Evolutionary conservation across 2,888 invertebrate genomes (phyloP).

Genomic region (Aromia moschata): DNA sequence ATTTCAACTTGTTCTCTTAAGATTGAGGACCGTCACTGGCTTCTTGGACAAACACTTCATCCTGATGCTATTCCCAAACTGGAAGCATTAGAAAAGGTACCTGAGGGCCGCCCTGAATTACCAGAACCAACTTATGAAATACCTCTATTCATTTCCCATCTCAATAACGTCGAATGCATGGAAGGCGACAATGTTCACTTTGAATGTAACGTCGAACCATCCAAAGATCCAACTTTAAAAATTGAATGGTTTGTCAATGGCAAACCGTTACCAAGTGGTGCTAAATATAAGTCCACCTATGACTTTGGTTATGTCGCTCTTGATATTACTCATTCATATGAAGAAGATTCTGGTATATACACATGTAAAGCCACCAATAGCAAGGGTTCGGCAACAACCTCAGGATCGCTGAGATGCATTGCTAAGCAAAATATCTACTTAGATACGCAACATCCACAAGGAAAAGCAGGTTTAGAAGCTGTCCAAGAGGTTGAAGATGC

Average conservation of each 20-base stretch:
- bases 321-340: slow-evolving; percentile 86
- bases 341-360: slow-evolving; percentile 92
- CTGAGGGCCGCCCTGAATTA: slow-evolving; percentile 71
- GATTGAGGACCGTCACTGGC: slow-evolving; percentile 88
- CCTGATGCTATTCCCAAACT: slow-evolving; percentile 89
- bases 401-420: slow-evolving; percentile 86
- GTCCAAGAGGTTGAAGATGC: slow-evolving; percentile 91
- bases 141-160: slow-evolving; percentile 89
- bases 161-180: slow-evolving; percentile 88
- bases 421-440: slow-evolving; percentile 81
- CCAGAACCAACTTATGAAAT: slow-evolving; percentile 84
- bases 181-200: slow-evolving; percentile 91
- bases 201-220: slow-evolving; percentile 91
- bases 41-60: slow-evolving; percentile 86
- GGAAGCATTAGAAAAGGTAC: slow-evolving; percentile 84
- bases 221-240: slow-evolving; percentile 88
- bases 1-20: slow-evolving; percentile 91
- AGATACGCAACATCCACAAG: slow-evolving; percentile 96
- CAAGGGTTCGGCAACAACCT: slow-evolving; percentile 89
- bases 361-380: slow-evolving; percentile 90
- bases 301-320: slow-evolving; percentile 97
- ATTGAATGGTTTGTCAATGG: slow-evolving; percentile 97
- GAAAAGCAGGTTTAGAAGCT: slow-evolving; percentile 86
- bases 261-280: slow-evolving; percentile 85
- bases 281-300: slow-evolving; percentile 90